Evolutionary conservation across 2,113 vertebrate genomes (phyloP), one percentile per base, ranked within the genome.

Genomic region (Erythrolamprus reginae): DNA sequence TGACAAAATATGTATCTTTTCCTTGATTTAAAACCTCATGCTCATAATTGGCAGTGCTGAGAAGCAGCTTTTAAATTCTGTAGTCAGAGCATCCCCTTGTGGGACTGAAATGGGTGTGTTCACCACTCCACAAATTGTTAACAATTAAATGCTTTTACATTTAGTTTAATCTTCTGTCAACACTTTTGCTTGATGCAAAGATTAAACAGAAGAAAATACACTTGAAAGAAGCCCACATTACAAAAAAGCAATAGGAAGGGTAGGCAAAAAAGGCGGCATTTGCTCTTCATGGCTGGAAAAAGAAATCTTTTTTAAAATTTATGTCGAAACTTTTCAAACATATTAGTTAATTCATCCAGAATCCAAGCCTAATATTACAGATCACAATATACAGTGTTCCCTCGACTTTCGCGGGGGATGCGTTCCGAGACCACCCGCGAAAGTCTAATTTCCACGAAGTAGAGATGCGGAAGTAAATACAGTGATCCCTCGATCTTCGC

Each of bases 91-190:
- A 51, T 86, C 90, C 88, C 90, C 88, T 91, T 91, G 61, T 1
- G 88, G 45, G 38, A 90, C 1, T 90, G 83, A 94, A 95, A 96
- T 84, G 21, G 82, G 91, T 91, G 90, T 38, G 94, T 92, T 92
- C 7, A 93, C 92, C 89, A 90, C 86, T 92, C 91, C 50, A 89
- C 92, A 90, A 95, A 94, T 1, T 0, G 51, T 84, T 92, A 92
- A 91, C 45, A 92, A 90, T 90, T 58, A 92, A 94, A 93, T 33
- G 89, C 17, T 24, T 90, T 92, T 90, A 84, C 90, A 92, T 19
- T 28, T 92, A 42, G 26, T 82, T 91, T 92, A 70, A 93, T 94
- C 88, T 93, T 93, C 84, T 93, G 90, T 94, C 89, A 95, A 91
- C 93, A 95, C 24, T 51, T 82, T 82, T 91, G 52, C 86, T 94